Percentiles rank a stretch among this genome's conserved stretches.
Conservation (phyloP, 2,113 vertebrate species). For the Philantomba maxwellii region DNA sequence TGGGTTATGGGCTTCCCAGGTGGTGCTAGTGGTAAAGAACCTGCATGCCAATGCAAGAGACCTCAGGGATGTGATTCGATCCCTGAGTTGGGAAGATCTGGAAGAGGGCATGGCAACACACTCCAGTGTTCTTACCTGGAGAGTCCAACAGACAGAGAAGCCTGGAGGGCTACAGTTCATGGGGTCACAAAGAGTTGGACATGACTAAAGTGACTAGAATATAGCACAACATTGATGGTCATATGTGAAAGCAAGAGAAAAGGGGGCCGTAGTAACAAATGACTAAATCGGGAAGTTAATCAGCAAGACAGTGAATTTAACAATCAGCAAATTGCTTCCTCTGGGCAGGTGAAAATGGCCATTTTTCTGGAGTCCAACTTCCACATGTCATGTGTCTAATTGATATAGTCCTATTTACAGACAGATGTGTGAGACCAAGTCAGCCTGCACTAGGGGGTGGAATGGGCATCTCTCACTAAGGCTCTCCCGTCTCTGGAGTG, state of each 20-base stretch:
- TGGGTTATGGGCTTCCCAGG: background rate
- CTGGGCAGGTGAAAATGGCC: background rate
- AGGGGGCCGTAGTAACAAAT: background rate
- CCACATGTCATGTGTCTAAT: background rate
- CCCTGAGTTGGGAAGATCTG: background rate
- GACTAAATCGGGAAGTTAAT: background rate
- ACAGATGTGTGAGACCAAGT: background rate
- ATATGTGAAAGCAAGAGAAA: background rate
- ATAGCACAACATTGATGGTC: background rate
- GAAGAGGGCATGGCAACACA: background rate
- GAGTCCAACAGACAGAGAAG: background rate
- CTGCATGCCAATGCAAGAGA: background rate
- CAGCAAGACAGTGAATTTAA: background rate
- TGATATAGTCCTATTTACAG: background rate
- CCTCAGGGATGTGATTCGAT: background rate
- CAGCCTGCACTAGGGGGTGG: background rate
- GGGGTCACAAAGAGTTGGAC: background rate
- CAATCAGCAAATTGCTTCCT: background rate
- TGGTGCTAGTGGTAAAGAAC: background rate
- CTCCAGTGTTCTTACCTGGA: background rate
- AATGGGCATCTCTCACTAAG: background rate
- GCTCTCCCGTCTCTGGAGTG: background rate
- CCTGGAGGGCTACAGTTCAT: background rate
- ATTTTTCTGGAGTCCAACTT: background rate
- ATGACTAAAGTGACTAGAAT: background rate